Evolutionary conservation across 2,888 invertebrate species (phyloP).

Genomic region (Lobophora halterata): DNA sequence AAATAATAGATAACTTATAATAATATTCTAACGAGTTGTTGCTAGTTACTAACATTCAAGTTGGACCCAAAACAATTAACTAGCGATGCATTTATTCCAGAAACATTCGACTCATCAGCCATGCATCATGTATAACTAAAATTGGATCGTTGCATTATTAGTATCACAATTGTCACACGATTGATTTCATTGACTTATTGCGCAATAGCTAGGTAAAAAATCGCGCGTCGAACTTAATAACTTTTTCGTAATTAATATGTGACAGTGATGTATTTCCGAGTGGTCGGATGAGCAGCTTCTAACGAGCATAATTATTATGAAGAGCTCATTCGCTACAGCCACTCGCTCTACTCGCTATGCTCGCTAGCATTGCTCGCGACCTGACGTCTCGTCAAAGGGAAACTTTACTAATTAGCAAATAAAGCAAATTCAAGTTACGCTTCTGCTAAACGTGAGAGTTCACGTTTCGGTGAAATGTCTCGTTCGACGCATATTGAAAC

Average conservation of each 20-base stretch:
- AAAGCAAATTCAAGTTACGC: constrained; percentile 63
- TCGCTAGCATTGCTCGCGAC: constrained; percentile 17
- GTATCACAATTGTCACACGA: too few relatives aligned
- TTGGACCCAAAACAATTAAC: too few relatives aligned
- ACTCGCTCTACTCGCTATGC: constrained; percentile 32
- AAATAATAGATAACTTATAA: too few relatives aligned
- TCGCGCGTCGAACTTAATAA: constrained; percentile 34
- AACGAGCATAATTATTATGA: constrained; percentile 58
- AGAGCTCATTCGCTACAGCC: constrained; percentile 34
- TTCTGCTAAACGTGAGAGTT: constrained; percentile 51
- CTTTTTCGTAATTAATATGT: constrained; percentile 36
- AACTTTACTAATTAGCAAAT: constrained; percentile 74
- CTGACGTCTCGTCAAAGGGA: constrained; percentile 50
- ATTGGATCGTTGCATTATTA: too few relatives aligned
- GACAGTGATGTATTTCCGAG: constrained; percentile 41
- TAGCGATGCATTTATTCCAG: too few relatives aligned
- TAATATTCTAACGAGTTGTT: too few relatives aligned
- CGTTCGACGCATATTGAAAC: constrained; percentile 40
- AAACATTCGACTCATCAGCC: too few relatives aligned
- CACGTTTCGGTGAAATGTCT: constrained; percentile 42
- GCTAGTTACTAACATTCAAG: too few relatives aligned
- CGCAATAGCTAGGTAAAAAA: constrained; percentile 9
- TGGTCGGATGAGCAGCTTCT: constrained; percentile 31
- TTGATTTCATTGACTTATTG: constrained; percentile 29
- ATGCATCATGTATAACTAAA: too few relatives aligned